Percentiles rank a stretch among this genome's conserved stretches.
These are phyloP conservation scores for Crematogaster levior DNA, from an alignment of 2,888 invertebrate genomes.

Conservation along the genomic window DNA sequence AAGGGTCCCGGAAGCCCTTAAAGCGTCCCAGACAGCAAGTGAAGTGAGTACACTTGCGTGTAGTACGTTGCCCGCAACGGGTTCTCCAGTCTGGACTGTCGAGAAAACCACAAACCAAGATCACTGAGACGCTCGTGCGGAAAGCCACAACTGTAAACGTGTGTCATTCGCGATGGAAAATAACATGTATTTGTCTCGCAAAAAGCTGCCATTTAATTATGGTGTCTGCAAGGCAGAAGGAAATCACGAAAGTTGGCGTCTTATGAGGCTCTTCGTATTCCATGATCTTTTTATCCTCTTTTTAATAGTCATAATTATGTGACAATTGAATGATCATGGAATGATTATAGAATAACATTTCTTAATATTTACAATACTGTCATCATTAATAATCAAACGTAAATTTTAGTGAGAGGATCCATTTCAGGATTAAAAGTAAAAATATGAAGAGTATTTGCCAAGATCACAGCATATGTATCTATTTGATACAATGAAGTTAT, in stretches of 20 bases:
- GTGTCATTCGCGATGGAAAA: not conserved
- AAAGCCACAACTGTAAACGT: constrained; percentile 2
- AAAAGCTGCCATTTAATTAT: constrained; percentile 5
- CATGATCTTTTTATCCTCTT: not conserved
- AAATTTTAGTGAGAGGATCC: not conserved
- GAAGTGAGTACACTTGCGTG: constrained; percentile 58
- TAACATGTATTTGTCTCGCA: not conserved
- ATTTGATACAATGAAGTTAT: constrained; percentile 19
- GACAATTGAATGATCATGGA: not conserved
- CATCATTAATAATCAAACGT: not conserved
- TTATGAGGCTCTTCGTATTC: not conserved
- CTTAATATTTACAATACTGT: not conserved
- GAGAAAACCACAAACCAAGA: constrained; percentile 34
- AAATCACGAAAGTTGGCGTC: not conserved
- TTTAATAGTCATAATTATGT: not conserved
- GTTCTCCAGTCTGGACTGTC: constrained; percentile 47
- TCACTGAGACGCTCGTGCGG: not conserved
- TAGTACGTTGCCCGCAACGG: constrained; percentile 56
- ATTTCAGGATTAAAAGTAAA: not conserved
- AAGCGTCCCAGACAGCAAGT: constrained; percentile 66
- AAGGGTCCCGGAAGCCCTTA: constrained; percentile 68
- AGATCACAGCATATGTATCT: not conserved
- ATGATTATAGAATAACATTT: not conserved
- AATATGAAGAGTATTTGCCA: too few relatives aligned
- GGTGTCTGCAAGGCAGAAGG: not conserved